Conservation (phyloP, 2,113 vertebrate genomes). For the Cervus canadensis region DNA sequence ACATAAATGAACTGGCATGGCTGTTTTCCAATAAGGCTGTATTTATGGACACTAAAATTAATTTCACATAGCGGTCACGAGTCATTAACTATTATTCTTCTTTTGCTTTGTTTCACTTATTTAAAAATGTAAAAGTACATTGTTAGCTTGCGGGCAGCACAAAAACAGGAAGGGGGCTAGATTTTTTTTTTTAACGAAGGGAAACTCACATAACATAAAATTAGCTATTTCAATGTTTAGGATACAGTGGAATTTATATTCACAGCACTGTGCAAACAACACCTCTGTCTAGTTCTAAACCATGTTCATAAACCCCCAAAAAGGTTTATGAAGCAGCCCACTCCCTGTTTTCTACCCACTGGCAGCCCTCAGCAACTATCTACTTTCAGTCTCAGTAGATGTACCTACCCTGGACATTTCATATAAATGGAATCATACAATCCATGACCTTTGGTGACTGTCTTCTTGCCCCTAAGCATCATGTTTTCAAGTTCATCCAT, state of each 20-base stretch:
- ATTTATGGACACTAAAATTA: not conserved
- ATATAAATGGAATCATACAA: not conserved
- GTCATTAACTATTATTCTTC: not conserved
- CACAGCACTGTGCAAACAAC: too few species aligned
- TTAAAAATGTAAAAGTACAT: not conserved
- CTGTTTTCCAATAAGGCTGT: not conserved
- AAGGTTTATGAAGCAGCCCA: not conserved
- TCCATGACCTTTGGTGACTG: not conserved
- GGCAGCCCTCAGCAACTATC: not conserved
- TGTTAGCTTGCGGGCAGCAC: not conserved
- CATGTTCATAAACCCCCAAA: not conserved
- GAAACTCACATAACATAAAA: not conserved
- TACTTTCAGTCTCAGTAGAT: not conserved
- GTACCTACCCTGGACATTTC: not conserved
- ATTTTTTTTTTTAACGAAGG: not conserved
- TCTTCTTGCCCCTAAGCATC: not conserved
- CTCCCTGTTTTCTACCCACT: not conserved
- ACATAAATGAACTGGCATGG: not conserved
- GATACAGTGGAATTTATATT: not conserved
- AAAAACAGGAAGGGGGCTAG: not conserved
- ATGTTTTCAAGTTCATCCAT: not conserved
- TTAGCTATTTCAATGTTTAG: not conserved
- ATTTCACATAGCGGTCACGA: not conserved
- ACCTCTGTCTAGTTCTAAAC: not conserved
- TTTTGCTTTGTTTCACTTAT: not conserved